Percentiles rank a stretch among this genome's conserved stretches.
Evolutionary conservation across 1,140 invertebrate genomes (phyloP).

Genomic region (honey bee (Apis mellifera)): DNA sequence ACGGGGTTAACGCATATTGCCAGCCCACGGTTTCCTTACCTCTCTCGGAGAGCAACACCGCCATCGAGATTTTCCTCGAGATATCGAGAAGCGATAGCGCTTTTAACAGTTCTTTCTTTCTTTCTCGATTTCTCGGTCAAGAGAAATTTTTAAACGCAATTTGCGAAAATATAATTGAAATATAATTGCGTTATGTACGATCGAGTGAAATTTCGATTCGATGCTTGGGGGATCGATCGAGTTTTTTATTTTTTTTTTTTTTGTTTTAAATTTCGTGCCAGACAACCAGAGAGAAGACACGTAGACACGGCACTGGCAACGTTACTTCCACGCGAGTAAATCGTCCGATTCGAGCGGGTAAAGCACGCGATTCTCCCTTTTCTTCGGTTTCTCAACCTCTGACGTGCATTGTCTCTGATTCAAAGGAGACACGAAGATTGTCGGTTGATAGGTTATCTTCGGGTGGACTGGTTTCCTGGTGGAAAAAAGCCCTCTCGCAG

Average conservation of each 20-base stretch:
- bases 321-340: slow-evolving; percentile 55
- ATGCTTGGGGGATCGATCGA: no score
- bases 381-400: slow-evolving; percentile 45
- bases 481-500: slow-evolving; percentile 49
- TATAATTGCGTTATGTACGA: no score
- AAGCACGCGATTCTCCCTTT: slow-evolving; percentile 57
- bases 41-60: background rate
- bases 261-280: no score
- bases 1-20: slow-evolving; percentile 49
- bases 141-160: no score
- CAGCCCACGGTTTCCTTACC: slow-evolving; percentile 5
- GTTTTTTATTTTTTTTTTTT: no score
- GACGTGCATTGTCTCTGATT: slow-evolving; percentile 66
- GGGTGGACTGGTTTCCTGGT: slow-evolving; percentile 44
- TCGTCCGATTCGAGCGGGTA: slow-evolving; percentile 48
- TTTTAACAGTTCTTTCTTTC: background rate
- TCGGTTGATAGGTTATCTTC: slow-evolving; percentile 61
- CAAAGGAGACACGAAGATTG: slow-evolving; percentile 61
- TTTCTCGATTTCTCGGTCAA: background rate
- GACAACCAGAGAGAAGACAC: slow-evolving; percentile 28
- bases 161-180: no score
- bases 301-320: slow-evolving; percentile 31
- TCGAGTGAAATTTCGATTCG: no score
- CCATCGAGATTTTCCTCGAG: background rate
- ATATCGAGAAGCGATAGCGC: background rate